Base-by-base conservation (phyloP, 37 sponge, comb jelly and placozoan genomes). In the Beroe forskalii region DNA sequence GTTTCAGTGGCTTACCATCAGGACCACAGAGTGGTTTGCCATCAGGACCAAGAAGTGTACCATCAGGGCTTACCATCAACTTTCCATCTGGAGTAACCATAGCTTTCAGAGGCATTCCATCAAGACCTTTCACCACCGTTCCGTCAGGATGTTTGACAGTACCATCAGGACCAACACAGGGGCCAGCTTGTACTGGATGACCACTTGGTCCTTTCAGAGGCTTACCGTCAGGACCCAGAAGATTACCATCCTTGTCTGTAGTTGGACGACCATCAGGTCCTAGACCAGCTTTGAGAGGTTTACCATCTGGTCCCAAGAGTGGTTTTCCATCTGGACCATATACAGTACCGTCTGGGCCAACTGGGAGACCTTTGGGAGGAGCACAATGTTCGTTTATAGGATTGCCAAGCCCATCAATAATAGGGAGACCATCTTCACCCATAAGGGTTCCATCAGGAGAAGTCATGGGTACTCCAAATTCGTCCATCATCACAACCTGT, bases 201-300 rank as follows among this genome's bases (percentile, higher is more conserved):
- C 86, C 86, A 41, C 35, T 38, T 23, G 86, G 86, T 80, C 86
- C 86, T 4, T 38, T 35, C 17, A 80, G 86, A 25, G 86, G 86
- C 27, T 80, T 80, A 23, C 86, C 86, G 27, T 80, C 86, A 43
- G 86, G 86, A 4, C 86, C 86, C 2, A 38, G 40, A 25, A 80
- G 40, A 25, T 35, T 80, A n/a, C 86, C 86, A 41, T 80, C 86
- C 2, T 35, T 35, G 22, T 38, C 86, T 4, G 86, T 80, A 14
- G 27, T 22, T 27, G 86, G 86, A 33, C 24, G 40, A 43, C 40
- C 40, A 42, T 35, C 40, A 43, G 86, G 86, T n/a, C 40, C 86
- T 22, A 35, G 17, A 25, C 40, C 40, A 24, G 37, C 86, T 20
- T 80, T 80, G 86, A 80, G 37, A 25, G 86, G 86, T 27, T 80